Conservation (phyloP, 1,140 invertebrate species). For the Lysiphlebus fabarum region DNA sequence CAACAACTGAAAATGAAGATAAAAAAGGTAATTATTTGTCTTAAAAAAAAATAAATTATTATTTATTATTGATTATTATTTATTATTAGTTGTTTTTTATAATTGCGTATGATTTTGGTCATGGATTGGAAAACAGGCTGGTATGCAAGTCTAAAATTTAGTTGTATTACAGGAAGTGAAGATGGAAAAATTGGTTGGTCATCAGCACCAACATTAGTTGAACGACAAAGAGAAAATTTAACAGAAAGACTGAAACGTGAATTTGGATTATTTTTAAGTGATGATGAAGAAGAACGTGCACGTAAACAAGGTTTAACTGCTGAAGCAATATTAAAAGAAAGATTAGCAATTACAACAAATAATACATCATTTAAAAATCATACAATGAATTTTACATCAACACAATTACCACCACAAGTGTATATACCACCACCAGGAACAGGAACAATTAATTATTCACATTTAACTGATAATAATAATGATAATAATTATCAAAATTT, state of each 20-base stretch:
- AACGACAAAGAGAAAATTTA: conserved; percentile 71
- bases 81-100: background rate
- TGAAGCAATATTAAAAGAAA: conserved; percentile 45
- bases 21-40: conserved; percentile 45
- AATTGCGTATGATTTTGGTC: conserved; percentile 7
- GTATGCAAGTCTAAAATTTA: conserved; percentile 27
- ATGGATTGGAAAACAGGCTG: conserved; percentile 24
- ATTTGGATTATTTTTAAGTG: conserved; percentile 70
- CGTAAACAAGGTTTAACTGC: conserved; percentile 51
- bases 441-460: conserved; percentile 42
- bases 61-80: no score
- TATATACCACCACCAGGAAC: conserved; percentile 52
- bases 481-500: conserved; percentile 37
- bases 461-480: conserved; percentile 34
- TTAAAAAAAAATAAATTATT: conserved; percentile 1
- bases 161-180: conserved; percentile 36
- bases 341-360: conserved; percentile 34
- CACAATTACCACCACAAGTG: conserved; percentile 47
- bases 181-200: conserved; percentile 51
- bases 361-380: conserved; percentile 20
- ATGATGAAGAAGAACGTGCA: conserved; percentile 63
- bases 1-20: conserved; percentile 43
- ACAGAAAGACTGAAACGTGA: conserved; percentile 70
- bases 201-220: conserved; percentile 68
- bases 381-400: conserved; percentile 29